Conservation (phyloP, 2,113 vertebrate genomes). For the Periophthalmus modestus region DNA sequence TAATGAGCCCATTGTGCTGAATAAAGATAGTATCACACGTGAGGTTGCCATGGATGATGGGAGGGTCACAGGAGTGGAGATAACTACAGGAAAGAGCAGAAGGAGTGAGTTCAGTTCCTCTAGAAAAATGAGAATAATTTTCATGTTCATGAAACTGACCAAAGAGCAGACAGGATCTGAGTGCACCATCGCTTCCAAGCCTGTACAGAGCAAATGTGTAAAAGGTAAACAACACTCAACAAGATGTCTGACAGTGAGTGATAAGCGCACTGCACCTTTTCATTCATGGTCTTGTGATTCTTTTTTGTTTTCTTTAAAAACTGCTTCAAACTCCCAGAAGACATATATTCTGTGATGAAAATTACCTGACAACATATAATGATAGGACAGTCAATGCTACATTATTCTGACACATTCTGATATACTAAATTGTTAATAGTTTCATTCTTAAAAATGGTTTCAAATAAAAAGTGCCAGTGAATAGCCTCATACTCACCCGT, state of each 20-base stretch:
- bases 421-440: neutral
- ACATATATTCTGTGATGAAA: slow-evolving; percentile 99
- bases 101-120: neutral
- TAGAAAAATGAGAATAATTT: neutral
- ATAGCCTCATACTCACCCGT: slow-evolving; percentile 77
- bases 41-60: slow-evolving; percentile 81
- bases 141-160: slow-evolving; percentile 73
- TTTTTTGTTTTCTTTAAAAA: slow-evolving; percentile 99
- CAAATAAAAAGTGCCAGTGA: neutral
- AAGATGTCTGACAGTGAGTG: neutral
- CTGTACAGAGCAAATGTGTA: slow-evolving; percentile 65
- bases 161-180: slow-evolving; percentile 95
- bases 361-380: slow-evolving; percentile 83
- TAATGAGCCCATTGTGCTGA: slow-evolving; percentile 98
- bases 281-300: slow-evolving; percentile 99
- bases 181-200: slow-evolving; percentile 99
- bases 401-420: neutral
- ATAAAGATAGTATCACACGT: slow-evolving; percentile 99
- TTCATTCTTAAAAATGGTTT: neutral
- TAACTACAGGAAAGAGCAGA: slow-evolving; percentile 43
- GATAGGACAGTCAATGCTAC: neutral
- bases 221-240: neutral
- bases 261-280: slow-evolving; percentile 78
- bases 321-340: slow-evolving; percentile 97
- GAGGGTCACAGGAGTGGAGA: slow-evolving; percentile 80